Percentiles rank a stretch among this genome's conserved stretches.
These are phyloP conservation scores for Protobothrops flavoviridis DNA, from an alignment of 2,113 vertebrate genomes.

Conservation along the genomic window DNA sequence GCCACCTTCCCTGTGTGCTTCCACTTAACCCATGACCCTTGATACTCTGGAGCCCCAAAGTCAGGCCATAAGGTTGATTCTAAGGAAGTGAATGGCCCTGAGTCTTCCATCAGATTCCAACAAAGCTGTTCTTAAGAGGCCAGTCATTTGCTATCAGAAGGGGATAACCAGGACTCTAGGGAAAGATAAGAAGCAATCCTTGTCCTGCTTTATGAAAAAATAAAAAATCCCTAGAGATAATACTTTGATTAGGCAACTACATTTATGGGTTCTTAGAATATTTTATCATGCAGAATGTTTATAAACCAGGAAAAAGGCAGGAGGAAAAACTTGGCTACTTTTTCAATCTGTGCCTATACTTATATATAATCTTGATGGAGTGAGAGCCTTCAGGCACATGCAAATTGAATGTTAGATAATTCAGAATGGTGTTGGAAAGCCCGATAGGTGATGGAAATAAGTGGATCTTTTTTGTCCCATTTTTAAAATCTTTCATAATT, in stretches of 20 bases:
- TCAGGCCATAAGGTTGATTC: background rate
- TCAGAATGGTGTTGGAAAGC: background rate
- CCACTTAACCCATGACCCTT: background rate
- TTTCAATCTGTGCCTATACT: background rate
- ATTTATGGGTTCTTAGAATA: background rate
- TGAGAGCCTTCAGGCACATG: background rate
- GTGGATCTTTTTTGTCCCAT: background rate
- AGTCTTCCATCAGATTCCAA: background rate
- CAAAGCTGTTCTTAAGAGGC: background rate
- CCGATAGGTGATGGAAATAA: background rate
- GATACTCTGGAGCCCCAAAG: background rate
- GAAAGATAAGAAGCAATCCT: background rate
- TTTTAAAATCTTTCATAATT: background rate
- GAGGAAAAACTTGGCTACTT: background rate
- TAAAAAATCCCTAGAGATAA: background rate
- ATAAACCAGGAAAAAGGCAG: background rate
- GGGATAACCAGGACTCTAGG: background rate
- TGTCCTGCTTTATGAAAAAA: background rate
- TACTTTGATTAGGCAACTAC: background rate
- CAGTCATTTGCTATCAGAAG: background rate
- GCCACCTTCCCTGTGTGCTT: background rate
- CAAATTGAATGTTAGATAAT: background rate
- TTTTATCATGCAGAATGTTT: background rate
- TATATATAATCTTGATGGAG: background rate
- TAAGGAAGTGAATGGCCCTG: background rate